A percentile compares a stretch with the other conserved stretches of the same genome.
phyloP scores from a whole-genome alignment of 2,797 vertebrate species.

The Siniperca scherzeri region DNA sequence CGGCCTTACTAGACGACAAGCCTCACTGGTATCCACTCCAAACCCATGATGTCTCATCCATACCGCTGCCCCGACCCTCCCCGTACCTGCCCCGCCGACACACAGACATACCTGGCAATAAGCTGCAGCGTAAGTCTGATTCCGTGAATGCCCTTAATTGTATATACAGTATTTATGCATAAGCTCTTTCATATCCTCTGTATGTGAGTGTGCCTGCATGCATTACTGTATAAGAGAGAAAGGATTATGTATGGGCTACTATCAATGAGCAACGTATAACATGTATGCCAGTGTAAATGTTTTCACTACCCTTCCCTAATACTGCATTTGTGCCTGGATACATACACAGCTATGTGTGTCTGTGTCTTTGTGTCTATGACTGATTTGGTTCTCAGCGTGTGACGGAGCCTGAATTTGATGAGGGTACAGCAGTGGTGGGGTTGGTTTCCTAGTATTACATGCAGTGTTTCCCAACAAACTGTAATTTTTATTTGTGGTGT shows the following conservation, averaged over 20 bases:
- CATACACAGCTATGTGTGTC: slow-evolving; percentile 47
- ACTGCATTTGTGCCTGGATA: slow-evolving; percentile 47
- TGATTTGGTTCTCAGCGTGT: slow-evolving; percentile 97
- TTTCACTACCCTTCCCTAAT: slow-evolving; percentile 45
- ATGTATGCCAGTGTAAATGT: slow-evolving; percentile 43
- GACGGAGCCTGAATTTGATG: slow-evolving; percentile 97
- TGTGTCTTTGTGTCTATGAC: slow-evolving; percentile 61
- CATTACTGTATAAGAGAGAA: slow-evolving; percentile 3
- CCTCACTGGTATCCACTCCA: slow-evolving; percentile 99
- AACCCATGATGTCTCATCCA: slow-evolving; percentile 97
- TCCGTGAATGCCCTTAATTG: neutral
- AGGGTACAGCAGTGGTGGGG: slow-evolving; percentile 95
- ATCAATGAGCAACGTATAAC: slow-evolving; percentile 11
- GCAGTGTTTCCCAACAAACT: slow-evolving; percentile 32
- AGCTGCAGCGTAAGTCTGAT: slow-evolving; percentile 93
- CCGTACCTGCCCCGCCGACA: slow-evolving; percentile 95
- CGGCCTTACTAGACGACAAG: slow-evolving; percentile 97
- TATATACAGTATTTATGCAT: slow-evolving; percentile 1
- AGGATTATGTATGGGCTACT: neutral
- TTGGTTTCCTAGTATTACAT: slow-evolving; percentile 58
- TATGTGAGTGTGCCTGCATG: slow-evolving; percentile 7
- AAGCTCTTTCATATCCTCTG: slow-evolving; percentile 11
- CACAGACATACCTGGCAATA: slow-evolving; percentile 92
- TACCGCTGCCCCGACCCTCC: slow-evolving; percentile 96
- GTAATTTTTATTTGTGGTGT: slow-evolving; percentile 38